phyloP scores from a whole-genome alignment of 1,140 invertebrate species.

The Phymorhynchus buccinoides region DNA sequence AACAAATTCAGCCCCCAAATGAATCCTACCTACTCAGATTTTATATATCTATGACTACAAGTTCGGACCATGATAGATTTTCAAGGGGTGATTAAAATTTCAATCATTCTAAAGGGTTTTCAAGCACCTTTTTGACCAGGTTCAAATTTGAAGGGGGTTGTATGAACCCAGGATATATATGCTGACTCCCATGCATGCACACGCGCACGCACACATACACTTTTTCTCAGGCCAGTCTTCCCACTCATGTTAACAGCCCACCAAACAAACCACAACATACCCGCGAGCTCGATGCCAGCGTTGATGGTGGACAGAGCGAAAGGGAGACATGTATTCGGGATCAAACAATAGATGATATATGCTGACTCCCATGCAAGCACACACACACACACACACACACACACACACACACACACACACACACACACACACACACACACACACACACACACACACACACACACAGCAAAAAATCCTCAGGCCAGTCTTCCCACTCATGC shows the following conservation, averaged over 20 bases:
- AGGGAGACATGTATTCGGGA: constrained; percentile 94
- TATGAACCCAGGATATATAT: too few relatives aligned
- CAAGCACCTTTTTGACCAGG: too few relatives aligned
- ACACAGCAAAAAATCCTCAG: not conserved
- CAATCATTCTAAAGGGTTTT: too few relatives aligned
- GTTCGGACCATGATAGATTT: too few relatives aligned
- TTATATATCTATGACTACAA: too few relatives aligned
- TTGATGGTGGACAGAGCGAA: constrained; percentile 90
- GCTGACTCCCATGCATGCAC: too few relatives aligned
- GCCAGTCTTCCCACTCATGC: not conserved
- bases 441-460: not conserved
- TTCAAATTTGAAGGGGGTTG: too few relatives aligned
- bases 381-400: constrained; percentile 14
- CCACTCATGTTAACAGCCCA: not conserved
- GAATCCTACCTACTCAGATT: too few relatives aligned
- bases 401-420: constrained; percentile 5
- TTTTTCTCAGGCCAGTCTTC: too few relatives aligned
- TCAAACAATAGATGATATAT: constrained; percentile 90
- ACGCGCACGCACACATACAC: not conserved
- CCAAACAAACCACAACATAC: constrained; percentile 73
- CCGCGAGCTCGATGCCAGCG: constrained; percentile 93
- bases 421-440: not conserved
- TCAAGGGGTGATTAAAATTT: too few relatives aligned
- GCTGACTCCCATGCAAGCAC: not conserved
- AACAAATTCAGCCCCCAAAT: too few relatives aligned